phyloP scores from a whole-genome alignment of 2,888 invertebrate genomes.

The Chironomus riparius region DNA sequence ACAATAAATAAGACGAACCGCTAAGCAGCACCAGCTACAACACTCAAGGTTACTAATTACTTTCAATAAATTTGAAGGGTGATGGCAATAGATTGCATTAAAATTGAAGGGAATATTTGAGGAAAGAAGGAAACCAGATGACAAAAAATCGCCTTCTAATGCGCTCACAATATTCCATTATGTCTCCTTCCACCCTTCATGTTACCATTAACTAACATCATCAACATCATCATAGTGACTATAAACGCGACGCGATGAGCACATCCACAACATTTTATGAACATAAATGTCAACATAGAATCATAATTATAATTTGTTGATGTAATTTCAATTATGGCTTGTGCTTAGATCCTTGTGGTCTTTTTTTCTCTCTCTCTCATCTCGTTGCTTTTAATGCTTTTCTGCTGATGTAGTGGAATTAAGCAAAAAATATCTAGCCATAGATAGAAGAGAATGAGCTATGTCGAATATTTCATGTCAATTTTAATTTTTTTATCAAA shows the following conservation, averaged over 20 bases:
- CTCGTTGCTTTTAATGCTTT: not conserved
- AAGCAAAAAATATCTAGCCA: too few species aligned
- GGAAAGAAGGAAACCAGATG: slow-evolving; percentile 12
- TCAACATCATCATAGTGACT: not conserved
- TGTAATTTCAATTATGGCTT: slow-evolving; percentile 18
- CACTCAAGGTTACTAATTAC: slow-evolving; percentile 20
- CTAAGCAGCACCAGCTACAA: not conserved
- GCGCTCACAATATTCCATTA: not conserved
- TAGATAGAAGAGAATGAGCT: too few species aligned
- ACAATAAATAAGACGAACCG: not conserved
- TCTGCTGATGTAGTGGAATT: not conserved
- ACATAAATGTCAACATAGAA: slow-evolving; percentile 21
- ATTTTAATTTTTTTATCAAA: not conserved
- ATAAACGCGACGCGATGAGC: not conserved
- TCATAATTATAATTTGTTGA: slow-evolving; percentile 26
- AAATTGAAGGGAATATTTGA: not conserved
- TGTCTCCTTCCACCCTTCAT: not conserved
- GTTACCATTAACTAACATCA: not conserved
- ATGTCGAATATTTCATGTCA: not conserved
- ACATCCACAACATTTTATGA: not conserved
- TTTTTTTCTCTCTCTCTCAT: not conserved
- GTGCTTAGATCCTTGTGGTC: not conserved
- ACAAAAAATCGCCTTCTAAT: not conserved
- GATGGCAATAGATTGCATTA: not conserved
- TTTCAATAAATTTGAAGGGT: slow-evolving; percentile 10